Evolutionary conservation across 2,113 vertebrate genomes (phyloP).

Genomic region (Alligator mississippiensis): DNA sequence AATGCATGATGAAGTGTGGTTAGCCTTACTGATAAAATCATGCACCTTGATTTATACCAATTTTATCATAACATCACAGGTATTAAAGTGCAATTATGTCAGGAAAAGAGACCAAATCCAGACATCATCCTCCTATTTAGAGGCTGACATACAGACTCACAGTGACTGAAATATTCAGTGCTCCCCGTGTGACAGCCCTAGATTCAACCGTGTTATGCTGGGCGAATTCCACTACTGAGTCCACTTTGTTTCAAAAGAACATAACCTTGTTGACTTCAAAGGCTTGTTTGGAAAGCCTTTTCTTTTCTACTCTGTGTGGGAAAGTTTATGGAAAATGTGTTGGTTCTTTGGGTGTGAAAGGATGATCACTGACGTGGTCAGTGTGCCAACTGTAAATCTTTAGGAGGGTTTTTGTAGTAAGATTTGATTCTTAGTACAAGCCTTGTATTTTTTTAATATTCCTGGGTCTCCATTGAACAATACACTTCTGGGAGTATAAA

Average conservation of each 20-base stretch:
- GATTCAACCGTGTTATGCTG: fast-evolving
- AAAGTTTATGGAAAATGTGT: background rate
- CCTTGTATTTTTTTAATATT: no score
- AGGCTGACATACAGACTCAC: fast-evolving
- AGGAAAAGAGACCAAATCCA: fast-evolving
- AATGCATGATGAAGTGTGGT: no score
- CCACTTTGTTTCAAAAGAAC: background rate
- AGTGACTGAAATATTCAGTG: background rate
- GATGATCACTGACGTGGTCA: background rate
- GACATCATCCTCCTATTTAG: fast-evolving
- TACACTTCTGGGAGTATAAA: background rate
- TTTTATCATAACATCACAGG: background rate
- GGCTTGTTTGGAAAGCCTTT: background rate
- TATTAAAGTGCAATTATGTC: fast-evolving
- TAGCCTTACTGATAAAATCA: background rate
- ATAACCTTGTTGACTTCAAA: fast-evolving
- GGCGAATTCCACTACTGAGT: fast-evolving
- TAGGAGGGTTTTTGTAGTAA: no score
- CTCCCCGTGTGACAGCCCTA: background rate
- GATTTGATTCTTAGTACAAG: no score
- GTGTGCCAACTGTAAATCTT: background rate
- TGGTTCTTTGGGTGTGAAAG: background rate
- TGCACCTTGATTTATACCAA: background rate
- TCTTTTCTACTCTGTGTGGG: background rate
- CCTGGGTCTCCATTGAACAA: background rate